Conservation (phyloP, 1,140 invertebrate species). For the Drosophila dunni region DNA sequence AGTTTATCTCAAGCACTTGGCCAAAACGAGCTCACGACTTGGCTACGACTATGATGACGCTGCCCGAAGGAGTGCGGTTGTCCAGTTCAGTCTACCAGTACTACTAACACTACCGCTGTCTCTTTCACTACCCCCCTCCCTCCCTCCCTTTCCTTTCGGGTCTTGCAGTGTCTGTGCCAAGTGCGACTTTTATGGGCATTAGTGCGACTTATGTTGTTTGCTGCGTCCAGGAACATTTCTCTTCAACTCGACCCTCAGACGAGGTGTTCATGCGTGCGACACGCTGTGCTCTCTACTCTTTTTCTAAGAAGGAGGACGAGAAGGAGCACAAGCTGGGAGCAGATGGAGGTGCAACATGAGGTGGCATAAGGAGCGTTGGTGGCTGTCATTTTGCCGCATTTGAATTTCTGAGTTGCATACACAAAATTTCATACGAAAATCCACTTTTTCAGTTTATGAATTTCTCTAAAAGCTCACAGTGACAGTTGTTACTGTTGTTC, state of each 20-base stretch:
- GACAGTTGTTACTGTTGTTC: constrained; percentile 47
- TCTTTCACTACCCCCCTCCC: neutral
- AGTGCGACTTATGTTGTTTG: constrained; percentile 82
- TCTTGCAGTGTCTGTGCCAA: constrained; percentile 25
- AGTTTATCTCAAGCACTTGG: constrained; percentile 76
- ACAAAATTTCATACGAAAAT: constrained; percentile 83
- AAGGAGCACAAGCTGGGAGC: neutral
- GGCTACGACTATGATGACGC: constrained; percentile 11
- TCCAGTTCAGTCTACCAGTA: too few species aligned
- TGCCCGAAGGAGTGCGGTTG: constrained; percentile 19
- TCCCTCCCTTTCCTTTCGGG: neutral
- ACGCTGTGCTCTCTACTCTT: constrained; percentile 58
- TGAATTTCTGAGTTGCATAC: constrained; percentile 78
- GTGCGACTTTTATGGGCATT: constrained; percentile 81
- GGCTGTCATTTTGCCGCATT: constrained; percentile 73
- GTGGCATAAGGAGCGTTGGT: constrained; percentile 5
- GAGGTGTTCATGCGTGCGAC: constrained; percentile 81
- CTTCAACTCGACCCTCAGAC: constrained; percentile 49
- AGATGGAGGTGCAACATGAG: neutral
- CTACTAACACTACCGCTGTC: neutral
- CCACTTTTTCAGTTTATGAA: constrained; percentile 83
- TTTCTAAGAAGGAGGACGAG: neutral
- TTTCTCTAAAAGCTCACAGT: constrained; percentile 80
- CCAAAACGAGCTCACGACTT: constrained; percentile 49
- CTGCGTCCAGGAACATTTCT: constrained; percentile 46